Conservation (phyloP, 1,140 invertebrate genomes). For the Carcinoscorpius rotundicauda region DNA sequence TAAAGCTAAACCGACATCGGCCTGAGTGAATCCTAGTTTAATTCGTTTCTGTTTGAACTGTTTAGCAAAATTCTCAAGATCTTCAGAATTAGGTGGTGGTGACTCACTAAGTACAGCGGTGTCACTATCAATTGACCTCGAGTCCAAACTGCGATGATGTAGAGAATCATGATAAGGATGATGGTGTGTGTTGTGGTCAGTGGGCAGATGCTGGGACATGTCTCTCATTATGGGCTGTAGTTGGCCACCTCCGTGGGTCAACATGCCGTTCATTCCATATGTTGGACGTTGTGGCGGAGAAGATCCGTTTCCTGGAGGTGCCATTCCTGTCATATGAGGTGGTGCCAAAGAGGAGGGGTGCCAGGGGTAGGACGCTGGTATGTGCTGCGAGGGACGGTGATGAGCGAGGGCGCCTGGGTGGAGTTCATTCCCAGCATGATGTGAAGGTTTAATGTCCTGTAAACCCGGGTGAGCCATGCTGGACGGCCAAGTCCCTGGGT, state of each 20-base stretch:
- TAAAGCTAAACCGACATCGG: slow-evolving; percentile 92
- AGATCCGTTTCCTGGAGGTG: slow-evolving; percentile 14
- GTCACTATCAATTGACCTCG: background rate
- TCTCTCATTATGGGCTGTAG: slow-evolving; percentile 11
- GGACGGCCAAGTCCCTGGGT: slow-evolving; percentile 19
- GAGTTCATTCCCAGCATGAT: slow-evolving; percentile 21
- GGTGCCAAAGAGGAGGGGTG: slow-evolving; percentile 10
- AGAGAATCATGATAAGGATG: slow-evolving; percentile 11
- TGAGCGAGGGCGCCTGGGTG: slow-evolving; percentile 25
- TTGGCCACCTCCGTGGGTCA: slow-evolving; percentile 4
- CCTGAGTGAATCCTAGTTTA: slow-evolving; percentile 96
- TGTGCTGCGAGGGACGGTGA: slow-evolving; percentile 21
- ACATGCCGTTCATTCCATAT: slow-evolving; percentile 24
- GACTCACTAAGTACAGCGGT: slow-evolving; percentile 5
- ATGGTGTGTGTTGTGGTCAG: slow-evolving; percentile 13
- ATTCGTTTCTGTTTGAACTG: slow-evolving; percentile 99
- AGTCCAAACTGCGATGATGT: slow-evolving; percentile 6
- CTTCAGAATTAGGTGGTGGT: slow-evolving; percentile 78
- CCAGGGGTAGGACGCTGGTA: slow-evolving; percentile 12
- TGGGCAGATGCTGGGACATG: slow-evolving; percentile 6
- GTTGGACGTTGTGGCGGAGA: slow-evolving; percentile 15
- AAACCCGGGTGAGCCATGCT: slow-evolving; percentile 10
- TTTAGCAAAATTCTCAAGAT: slow-evolving; percentile 97
- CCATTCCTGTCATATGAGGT: slow-evolving; percentile 7
- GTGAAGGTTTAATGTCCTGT: slow-evolving; percentile 15